Percentiles rank a stretch among this genome's conserved stretches.
Conservation (phyloP, 2,888 invertebrate genomes). For the Lordiphosa andalusiaca region DNA sequence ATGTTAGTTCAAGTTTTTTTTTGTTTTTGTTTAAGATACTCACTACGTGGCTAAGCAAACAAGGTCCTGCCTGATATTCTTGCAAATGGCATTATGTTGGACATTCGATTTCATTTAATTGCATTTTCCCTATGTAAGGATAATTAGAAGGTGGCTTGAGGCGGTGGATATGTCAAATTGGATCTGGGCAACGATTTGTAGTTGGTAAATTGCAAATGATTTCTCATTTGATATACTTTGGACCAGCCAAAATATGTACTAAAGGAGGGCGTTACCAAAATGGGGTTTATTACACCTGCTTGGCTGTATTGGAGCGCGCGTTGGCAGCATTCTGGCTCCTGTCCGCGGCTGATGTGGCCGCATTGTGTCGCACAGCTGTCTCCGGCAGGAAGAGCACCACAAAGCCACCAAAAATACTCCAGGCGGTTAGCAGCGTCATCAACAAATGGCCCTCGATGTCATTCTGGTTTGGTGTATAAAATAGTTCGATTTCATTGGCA, state of each 20-base stretch:
- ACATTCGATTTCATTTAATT: conserved; percentile 43
- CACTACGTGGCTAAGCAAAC: conserved; percentile 61
- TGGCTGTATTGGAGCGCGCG: conserved; percentile 75
- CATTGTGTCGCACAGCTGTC: conserved; percentile 80
- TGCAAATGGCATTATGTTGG: conserved; percentile 53
- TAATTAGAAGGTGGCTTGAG: conserved; percentile 46
- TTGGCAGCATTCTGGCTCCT: conserved; percentile 33
- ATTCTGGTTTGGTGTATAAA: conserved; percentile 81
- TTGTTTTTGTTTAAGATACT: conserved; percentile 38
- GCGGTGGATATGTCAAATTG: conserved; percentile 62
- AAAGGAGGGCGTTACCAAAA: conserved; percentile 3
- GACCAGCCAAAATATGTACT: conserved; percentile 76
- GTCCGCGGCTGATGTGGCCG: conserved; percentile 13
- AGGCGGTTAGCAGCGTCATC: conserved; percentile 86
- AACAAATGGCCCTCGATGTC: conserved; percentile 85
- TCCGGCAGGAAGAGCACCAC: conserved; percentile 89
- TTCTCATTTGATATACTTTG: conserved; percentile 58
- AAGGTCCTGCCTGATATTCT: conserved; percentile 75
- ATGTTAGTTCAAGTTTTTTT: conserved; percentile 17
- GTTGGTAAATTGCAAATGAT: conserved; percentile 12
- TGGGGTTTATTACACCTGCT: conserved; percentile 58
- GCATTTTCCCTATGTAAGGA: background rate
- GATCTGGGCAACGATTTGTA: conserved; percentile 29
- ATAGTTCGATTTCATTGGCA: no score
- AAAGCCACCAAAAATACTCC: conserved; percentile 86